A percentile compares a stretch with the other conserved stretches of the same genome.
These are phyloP conservation scores for Dryas iulia DNA, from an alignment of 1,140 invertebrate species.

Conservation along the genomic window DNA sequence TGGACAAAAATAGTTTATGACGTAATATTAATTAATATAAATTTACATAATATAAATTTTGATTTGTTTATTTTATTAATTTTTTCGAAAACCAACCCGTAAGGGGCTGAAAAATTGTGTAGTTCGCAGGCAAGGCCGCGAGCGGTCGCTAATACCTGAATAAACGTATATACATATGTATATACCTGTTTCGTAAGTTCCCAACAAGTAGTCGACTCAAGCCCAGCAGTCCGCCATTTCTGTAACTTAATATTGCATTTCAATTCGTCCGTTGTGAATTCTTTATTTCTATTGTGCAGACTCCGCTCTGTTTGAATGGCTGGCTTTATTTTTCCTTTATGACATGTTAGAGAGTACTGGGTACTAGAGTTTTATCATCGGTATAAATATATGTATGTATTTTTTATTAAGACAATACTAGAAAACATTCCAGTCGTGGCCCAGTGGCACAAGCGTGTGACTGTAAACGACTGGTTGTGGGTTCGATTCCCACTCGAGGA, in stretches of 20 bases:
- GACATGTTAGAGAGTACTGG: neutral
- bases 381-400: neutral
- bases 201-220: neutral
- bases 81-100: no score
- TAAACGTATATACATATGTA: neutral
- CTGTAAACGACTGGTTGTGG: no score
- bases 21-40: no score
- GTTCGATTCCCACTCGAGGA: no score
- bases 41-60: no score
- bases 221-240: neutral
- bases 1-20: no score
- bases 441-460: no score
- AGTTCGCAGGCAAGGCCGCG: no score
- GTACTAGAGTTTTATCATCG: neutral
- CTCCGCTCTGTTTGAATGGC: neutral
- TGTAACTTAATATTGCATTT: conserved; percentile 25
- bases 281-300: conserved; percentile 26
- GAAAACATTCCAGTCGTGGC: no score
- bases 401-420: neutral
- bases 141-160: neutral
- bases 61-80: no score
- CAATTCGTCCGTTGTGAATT: conserved; percentile 17
- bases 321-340: conserved; percentile 4
- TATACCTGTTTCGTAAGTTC: neutral
- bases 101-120: neutral